A percentile compares a stretch with the other conserved stretches of the same genome.
Conservation (phyloP, 2,797 vertebrate genomes). For the Mycteria americana region DNA sequence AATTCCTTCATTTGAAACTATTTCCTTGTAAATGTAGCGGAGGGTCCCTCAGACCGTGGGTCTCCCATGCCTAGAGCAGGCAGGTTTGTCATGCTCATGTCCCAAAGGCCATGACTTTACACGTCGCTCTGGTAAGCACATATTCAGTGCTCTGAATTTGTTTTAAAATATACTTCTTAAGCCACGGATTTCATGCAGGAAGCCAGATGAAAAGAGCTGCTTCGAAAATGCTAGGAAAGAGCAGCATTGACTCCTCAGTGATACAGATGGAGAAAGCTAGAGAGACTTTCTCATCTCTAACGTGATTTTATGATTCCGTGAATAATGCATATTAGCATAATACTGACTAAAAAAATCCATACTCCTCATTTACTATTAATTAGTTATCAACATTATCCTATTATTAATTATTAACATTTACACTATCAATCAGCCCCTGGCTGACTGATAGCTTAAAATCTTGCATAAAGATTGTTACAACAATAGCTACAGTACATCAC, state of each 20-base stretch:
- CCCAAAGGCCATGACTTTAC: neutral
- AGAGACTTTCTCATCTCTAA: constrained; percentile 29
- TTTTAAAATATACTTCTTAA: neutral
- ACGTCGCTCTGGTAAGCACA: neutral
- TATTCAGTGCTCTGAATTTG: neutral
- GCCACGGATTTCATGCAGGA: neutral
- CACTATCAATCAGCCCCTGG: constrained; percentile 1
- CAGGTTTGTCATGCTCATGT: neutral
- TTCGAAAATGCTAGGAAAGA: neutral
- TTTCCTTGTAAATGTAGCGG: neutral
- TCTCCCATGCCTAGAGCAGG: neutral
- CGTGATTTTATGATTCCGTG: constrained; percentile 55
- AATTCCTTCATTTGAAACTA: neutral
- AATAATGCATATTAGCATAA: constrained; percentile 65
- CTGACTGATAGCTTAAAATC: constrained; percentile 23
- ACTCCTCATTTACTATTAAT: constrained; percentile 63
- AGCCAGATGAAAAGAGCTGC: neutral
- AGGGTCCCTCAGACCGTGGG: neutral
- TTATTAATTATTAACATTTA: constrained; percentile 54
- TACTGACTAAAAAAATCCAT: constrained; percentile 52
- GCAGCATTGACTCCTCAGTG: neutral
- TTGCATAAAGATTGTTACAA: constrained; percentile 33
- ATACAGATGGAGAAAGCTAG: neutral
- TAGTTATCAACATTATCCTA: constrained; percentile 37
- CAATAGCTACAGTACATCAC: constrained; percentile 2